phyloP scores from a whole-genome alignment of 2,113 vertebrate genomes.

The Callipepla squamata region DNA sequence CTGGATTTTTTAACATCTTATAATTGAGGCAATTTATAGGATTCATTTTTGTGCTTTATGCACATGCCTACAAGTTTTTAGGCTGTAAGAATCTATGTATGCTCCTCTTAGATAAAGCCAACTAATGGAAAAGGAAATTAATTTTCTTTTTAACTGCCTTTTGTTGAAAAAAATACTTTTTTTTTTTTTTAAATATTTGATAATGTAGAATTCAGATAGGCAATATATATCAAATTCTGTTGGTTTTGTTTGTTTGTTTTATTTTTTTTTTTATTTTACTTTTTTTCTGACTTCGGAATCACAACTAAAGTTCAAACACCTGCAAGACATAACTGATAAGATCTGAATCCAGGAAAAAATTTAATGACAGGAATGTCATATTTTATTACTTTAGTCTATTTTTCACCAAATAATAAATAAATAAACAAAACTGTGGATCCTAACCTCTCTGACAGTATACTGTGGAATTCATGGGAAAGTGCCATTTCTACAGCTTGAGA shows the following conservation, averaged over 20 bases:
- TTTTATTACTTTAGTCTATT: neutral
- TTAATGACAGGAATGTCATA: neutral
- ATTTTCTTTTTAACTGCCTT: neutral
- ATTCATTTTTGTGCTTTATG: neutral
- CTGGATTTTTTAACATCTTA: neutral
- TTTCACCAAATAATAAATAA: neutral
- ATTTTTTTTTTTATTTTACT: neutral
- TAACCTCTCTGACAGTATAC: neutral
- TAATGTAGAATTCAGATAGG: neutral
- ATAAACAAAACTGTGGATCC: neutral
- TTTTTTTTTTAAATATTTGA: neutral
- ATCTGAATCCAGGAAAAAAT: neutral
- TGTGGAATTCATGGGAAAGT: neutral
- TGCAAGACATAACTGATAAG: neutral
- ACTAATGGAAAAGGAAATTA: neutral
- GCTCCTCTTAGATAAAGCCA: neutral
- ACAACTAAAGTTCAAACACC: neutral
- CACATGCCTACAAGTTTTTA: neutral
- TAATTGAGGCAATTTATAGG: neutral
- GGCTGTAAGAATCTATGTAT: neutral
- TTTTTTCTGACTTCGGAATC: neutral
- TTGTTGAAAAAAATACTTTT: neutral
- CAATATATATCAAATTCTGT: fast-evolving
- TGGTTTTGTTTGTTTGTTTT: neutral
- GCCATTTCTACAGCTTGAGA: neutral